phyloP scores from a whole-genome alignment of 1,140 invertebrate genomes.

The Oreohelix idahoensis region DNA sequence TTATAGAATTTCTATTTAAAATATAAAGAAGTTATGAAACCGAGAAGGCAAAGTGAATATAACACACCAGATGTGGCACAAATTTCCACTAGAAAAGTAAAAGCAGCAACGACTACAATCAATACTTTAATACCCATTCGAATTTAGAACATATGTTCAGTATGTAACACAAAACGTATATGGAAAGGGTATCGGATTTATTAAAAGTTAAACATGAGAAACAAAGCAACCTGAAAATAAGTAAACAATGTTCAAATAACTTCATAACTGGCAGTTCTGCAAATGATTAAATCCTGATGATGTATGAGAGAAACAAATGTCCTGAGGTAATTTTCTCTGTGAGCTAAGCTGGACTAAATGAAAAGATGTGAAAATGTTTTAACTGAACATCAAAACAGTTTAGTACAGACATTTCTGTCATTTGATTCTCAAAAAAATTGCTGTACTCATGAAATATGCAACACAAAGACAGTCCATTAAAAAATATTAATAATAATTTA shows the following conservation, averaged over 20 bases:
- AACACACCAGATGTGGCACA: background rate
- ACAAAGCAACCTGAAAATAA: background rate
- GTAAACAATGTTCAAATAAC: background rate
- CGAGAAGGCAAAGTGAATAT: background rate
- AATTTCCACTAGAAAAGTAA: background rate
- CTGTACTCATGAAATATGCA: no score
- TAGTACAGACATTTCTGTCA: no score
- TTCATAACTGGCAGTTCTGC: background rate
- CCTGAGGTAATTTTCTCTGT: constrained; percentile 38
- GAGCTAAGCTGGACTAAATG: constrained; percentile 27
- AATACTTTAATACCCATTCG: background rate
- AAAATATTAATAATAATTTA: no score
- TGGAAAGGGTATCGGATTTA: background rate
- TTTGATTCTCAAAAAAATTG: no score
- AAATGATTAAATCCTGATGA: background rate
- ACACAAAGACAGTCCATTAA: no score
- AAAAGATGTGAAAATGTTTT: background rate
- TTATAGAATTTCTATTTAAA: no score
- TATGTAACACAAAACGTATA: background rate
- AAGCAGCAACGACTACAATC: background rate
- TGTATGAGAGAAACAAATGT: background rate
- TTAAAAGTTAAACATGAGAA: background rate
- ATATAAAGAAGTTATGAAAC: background rate
- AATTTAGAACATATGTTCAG: background rate
- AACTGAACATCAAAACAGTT: background rate